phyloP scores from a whole-genome alignment of 2,888 invertebrate genomes.

The Furcula furcula region DNA sequence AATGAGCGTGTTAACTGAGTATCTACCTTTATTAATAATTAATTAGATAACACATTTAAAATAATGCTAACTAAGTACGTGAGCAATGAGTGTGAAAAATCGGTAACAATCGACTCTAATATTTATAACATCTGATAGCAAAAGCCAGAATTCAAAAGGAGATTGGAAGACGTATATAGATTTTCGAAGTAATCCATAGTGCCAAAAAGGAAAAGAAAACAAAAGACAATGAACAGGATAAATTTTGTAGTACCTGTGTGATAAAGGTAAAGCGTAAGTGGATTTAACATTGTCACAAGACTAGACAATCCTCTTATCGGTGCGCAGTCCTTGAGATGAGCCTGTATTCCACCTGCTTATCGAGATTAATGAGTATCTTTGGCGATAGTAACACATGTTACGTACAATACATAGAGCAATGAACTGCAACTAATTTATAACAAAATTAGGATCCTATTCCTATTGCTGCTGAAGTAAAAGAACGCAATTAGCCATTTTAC shows the following conservation, averaged over 20 bases:
- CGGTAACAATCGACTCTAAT: too few species aligned
- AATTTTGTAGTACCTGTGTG: conserved; percentile 5
- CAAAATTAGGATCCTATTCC: too few species aligned
- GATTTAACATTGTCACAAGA: conserved; percentile 24
- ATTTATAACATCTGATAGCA: too few species aligned
- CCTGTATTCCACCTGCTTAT: conserved; percentile 57
- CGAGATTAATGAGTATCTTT: conserved; percentile 58
- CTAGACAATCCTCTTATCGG: conserved; percentile 55
- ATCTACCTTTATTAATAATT: conserved; percentile 9
- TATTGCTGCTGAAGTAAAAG: too few species aligned
- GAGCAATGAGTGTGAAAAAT: too few species aligned
- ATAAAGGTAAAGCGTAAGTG: conserved; percentile 13
- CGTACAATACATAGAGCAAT: too few species aligned
- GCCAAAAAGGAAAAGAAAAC: background rate
- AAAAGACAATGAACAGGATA: conserved; percentile 5
- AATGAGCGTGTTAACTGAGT: conserved; percentile 1
- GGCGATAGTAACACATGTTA: conserved; percentile 28
- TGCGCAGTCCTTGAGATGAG: conserved; percentile 58
- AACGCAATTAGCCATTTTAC: too few species aligned
- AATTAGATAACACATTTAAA: conserved; percentile 9
- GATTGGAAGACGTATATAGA: conserved; percentile 2
- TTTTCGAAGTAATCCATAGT: background rate
- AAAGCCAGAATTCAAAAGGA: too few species aligned
- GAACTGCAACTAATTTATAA: too few species aligned
- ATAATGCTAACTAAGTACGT: too few species aligned